Base-by-base conservation (phyloP, 1,140 invertebrate genomes). In the Drosophila athabasca region DNA sequence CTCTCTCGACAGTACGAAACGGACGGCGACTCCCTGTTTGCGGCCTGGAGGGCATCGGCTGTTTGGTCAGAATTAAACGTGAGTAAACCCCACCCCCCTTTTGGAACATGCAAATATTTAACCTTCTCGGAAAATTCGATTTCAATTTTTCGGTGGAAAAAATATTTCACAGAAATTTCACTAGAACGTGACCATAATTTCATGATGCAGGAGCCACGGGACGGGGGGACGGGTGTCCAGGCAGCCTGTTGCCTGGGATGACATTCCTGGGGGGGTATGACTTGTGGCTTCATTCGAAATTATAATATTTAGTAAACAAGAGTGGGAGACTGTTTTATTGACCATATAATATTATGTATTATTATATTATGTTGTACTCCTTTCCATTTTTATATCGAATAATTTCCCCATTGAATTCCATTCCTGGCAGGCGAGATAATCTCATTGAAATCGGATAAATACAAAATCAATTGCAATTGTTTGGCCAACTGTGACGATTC, bases 401-500 rank as follows among this genome's bases (percentile, higher is more conserved):
- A 26, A 17, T 17, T 8, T 7, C 3, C 1, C 1, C 8, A 9
- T 26, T 43, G 4, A 8, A 55, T 24, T 53, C 46, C n/a, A 50
- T 51, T 19, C 17, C 17, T 53, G 22, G 22, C 13, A 93, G 93
- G 92, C 51, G 88, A 91, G 62, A 91, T 93, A 58, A 93, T 93
- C 53, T 85, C 92, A 5, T 62, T 92, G 35, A 91, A 93, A 66
- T 88, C 90, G 81, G 90, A 80, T 54, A 90, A 61, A 84, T 92
- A 93, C 39, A 93, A 93, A 92, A 92, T 93, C 84, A 85, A 93
- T 54, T 95, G 95, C 76, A 93, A 93, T 48, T 94, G 95, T 80
- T 75, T 93, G 59, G 92, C 93, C 8, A 93, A 94, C 61, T 95
- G 94, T 72, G 93, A 95, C 75, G 94, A 95, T 67, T 93, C 94